These are phyloP conservation scores for Tokudaia muenninki DNA, from an alignment of 2,797 vertebrate species.

Conservation along the genomic window DNA sequence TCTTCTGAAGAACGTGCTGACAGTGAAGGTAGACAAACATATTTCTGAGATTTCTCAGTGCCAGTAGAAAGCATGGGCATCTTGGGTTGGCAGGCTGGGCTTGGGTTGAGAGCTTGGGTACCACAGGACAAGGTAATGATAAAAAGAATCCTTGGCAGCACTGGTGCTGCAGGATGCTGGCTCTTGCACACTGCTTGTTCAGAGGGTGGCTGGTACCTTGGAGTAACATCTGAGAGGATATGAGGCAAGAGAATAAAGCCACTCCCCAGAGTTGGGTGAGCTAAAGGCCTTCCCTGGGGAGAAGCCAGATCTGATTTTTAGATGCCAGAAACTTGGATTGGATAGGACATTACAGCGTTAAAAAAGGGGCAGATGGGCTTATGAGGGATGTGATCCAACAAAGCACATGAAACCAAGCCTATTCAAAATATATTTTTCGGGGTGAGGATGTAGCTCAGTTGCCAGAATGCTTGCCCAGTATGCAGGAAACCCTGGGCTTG, in stretches of 20 bases:
- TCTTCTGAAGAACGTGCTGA: slow-evolving; percentile 4
- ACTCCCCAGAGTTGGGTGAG: neutral
- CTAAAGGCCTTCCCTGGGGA: neutral
- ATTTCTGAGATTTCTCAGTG: slow-evolving; percentile 5
- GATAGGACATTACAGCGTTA: neutral
- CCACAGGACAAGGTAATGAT: neutral
- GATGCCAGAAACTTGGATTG: neutral
- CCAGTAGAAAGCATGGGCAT: neutral
- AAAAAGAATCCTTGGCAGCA: neutral
- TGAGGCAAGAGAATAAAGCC: neutral
- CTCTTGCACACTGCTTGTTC: neutral
- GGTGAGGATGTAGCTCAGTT: neutral
- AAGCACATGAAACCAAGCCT: neutral
- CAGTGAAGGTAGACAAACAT: slow-evolving; percentile 13
- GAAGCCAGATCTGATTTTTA: neutral
- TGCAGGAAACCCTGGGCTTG: neutral
- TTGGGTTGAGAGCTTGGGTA: neutral
- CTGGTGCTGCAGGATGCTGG: neutral
- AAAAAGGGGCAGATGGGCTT: neutral
- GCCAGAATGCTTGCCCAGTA: neutral
- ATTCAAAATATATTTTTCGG: neutral
- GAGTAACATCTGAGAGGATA: neutral
- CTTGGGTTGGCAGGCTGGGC: neutral
- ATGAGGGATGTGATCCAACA: neutral
- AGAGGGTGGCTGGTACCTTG: neutral